Evolutionary conservation across 2,113 vertebrate species (phyloP).

Genomic region (Porphyrio hochstetteri): DNA sequence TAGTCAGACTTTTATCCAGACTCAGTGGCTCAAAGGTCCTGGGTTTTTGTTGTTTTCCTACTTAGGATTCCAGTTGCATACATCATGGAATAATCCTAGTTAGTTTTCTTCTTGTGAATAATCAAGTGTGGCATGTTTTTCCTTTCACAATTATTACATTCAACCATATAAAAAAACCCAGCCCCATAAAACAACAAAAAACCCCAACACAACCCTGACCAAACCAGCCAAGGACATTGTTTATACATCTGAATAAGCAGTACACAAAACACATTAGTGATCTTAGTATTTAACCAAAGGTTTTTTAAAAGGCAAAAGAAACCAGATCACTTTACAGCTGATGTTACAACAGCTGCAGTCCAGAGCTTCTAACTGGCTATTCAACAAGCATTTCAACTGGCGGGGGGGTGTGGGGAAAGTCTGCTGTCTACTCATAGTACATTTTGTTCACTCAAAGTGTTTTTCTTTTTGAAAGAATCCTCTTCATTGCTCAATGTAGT

Average conservation of each 20-base stretch:
- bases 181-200: not conserved
- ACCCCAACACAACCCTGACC: not conserved
- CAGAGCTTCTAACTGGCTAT: not conserved
- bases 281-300: not conserved
- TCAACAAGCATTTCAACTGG: not conserved
- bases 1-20: not conserved
- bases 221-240: not conserved
- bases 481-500: not conserved
- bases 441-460: not conserved
- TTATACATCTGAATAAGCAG: not conserved
- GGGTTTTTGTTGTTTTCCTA: not conserved
- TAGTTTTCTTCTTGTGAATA: not conserved
- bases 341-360: slow-evolving; percentile 20
- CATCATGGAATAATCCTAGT: not conserved
- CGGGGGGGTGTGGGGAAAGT: not conserved
- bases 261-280: not conserved
- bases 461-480: slow-evolving; percentile 1
- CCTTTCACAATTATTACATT: not conserved
- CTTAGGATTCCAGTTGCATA: not conserved
- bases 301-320: not conserved
- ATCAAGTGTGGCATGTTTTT: not conserved
- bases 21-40: not conserved
- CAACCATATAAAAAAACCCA: not conserved
- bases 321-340: not conserved
- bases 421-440: not conserved